Evolutionary conservation across 1,140 invertebrate species (phyloP), one percentile per base, ranked within the genome.

Genomic region (Harpegnathos saltator): DNA sequence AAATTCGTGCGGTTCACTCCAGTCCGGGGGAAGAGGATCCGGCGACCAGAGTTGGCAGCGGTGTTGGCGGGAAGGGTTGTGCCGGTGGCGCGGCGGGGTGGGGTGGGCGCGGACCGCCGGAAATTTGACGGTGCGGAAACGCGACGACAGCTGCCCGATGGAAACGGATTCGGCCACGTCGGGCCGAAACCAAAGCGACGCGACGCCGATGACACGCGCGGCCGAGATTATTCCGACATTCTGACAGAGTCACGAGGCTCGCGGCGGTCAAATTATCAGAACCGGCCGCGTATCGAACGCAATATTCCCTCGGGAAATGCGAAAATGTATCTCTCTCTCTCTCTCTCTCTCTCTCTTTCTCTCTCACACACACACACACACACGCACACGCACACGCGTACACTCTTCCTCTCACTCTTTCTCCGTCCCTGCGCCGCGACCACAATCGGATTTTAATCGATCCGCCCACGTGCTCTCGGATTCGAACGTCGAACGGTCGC

Each of bases 91-190:
- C 4, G n/a, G 38, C 19, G 33, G n/a, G n/a, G 48, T 1, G 33
- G 33, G 72, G 22, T 7, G 14, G 52, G 52, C 17, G 33, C 12
- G 50, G 22, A 71, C 77, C 17, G 22, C 65, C 77, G 77, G 77
- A 80, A 80, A 80, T 80, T 80, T 71, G 77, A 80, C 52, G 65
- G 22, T 80, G 69, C 65, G 77, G 54, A 71, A 71, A 61, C 65
- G 77, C 65, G 77, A 71, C 52, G 77, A 80, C 77, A 80, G 77
- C 77, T 71, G 65, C 33, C 56, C 65, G 65, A 80, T 80, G 77
- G 59, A 68, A 80, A 80, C 65, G 77, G 77, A 80, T 80, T 80
- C 65, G 65, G 52, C n/a, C 38, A 58, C 15, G 75, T 71, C 54
- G 77, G 33, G 52, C 26, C 33, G 65, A 80, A 80, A 80, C 77